Conservation (phyloP, 2,888 invertebrate genomes). For the Polyommatus iphigenia region DNA sequence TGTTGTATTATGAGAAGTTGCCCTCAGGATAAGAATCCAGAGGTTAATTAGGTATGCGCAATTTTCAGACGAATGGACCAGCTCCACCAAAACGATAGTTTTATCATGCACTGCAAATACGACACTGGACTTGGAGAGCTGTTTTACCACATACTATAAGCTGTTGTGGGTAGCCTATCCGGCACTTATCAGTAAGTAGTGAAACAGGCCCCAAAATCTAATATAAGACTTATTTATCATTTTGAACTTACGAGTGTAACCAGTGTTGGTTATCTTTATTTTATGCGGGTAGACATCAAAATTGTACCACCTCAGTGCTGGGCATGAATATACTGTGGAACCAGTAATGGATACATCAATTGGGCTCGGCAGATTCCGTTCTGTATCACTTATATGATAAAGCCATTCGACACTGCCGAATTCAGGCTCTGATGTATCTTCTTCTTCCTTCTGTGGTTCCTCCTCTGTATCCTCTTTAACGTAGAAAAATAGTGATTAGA, state of each 20-base stretch:
- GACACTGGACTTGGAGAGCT: no score
- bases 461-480: slow-evolving; percentile 49
- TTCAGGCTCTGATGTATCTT: slow-evolving; percentile 45
- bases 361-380: slow-evolving; percentile 63
- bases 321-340: slow-evolving; percentile 60
- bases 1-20: no score
- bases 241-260: slow-evolving; percentile 78
- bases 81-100: no score
- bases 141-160: no score
- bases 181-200: not conserved
- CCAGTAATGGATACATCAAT: slow-evolving; percentile 68
- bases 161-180: no score
- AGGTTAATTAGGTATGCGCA: no score
- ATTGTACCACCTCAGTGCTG: slow-evolving; percentile 79
- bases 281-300: slow-evolving; percentile 81
- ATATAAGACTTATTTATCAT: not conserved
- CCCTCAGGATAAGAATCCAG: no score
- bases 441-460: slow-evolving; percentile 44
- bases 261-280: slow-evolving; percentile 84
- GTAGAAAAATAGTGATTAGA: not conserved
- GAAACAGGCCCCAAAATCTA: not conserved
- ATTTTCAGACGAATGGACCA: no score
- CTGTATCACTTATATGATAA: slow-evolving; percentile 56
- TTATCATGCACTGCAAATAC: no score
- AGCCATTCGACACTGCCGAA: slow-evolving; percentile 63